A percentile compares a stretch with the other conserved stretches of the same genome.
Conservation (phyloP, 2,113 vertebrate species). For the Gasterosteus nipponicus region DNA sequence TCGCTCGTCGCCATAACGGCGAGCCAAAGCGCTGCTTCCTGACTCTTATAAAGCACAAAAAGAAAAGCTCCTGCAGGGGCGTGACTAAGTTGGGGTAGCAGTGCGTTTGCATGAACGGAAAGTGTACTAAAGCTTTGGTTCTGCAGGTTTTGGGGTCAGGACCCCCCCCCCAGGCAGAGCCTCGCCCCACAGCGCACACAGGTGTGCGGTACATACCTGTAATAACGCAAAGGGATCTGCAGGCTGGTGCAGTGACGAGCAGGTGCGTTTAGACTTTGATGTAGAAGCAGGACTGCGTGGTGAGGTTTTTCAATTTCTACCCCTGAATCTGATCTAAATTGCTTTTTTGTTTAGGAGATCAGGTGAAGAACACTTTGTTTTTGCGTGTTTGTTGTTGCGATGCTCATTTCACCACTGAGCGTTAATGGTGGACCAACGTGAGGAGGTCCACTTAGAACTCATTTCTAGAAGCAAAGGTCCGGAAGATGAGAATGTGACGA, state of each 20-base stretch:
- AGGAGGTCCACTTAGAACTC: no score
- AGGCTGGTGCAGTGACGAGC: background rate
- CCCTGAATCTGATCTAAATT: background rate
- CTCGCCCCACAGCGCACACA: slow-evolving; percentile 10
- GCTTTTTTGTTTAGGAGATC: background rate
- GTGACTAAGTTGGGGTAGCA: slow-evolving; percentile 23
- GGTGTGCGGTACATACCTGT: slow-evolving; percentile 10
- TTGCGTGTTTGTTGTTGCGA: background rate
- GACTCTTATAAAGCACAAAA: background rate
- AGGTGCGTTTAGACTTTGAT: no score
- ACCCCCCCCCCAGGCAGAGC: background rate
- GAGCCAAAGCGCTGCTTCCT: slow-evolving; percentile 21
- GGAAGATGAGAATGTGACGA: no score
- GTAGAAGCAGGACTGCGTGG: background rate
- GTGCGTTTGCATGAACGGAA: slow-evolving; percentile 7
- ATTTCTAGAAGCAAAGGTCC: no score
- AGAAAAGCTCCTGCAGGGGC: background rate
- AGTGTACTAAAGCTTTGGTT: slow-evolving; percentile 32
- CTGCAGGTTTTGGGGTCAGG: slow-evolving; percentile 10
- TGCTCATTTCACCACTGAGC: background rate
- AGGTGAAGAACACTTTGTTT: background rate
- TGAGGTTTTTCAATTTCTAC: no score
- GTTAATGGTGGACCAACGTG: background rate
- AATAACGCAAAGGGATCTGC: background rate
- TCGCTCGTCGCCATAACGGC: slow-evolving; percentile 23